Conservation (phyloP, 2,113 vertebrate genomes). For the Tachycineta bicolor region DNA sequence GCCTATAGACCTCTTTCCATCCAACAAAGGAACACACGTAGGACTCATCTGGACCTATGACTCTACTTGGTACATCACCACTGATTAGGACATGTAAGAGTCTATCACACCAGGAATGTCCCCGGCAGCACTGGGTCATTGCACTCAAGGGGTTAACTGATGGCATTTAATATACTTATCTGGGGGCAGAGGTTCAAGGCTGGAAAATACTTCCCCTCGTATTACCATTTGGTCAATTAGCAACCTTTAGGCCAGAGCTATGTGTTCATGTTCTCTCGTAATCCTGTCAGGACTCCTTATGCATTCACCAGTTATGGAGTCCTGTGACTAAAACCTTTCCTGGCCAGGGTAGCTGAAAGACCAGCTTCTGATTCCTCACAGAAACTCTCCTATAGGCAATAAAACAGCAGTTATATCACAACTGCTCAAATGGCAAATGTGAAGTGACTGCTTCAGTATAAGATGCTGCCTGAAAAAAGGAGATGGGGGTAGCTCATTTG, state of each 20-base stretch:
- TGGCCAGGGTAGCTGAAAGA: slow-evolving; percentile 50
- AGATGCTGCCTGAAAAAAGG: slow-evolving; percentile 62
- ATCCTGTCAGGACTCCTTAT: slow-evolving; percentile 75
- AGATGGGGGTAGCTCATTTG: slow-evolving; percentile 73
- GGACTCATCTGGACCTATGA: not conserved
- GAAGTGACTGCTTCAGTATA: slow-evolving; percentile 75
- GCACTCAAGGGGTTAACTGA: slow-evolving; percentile 66
- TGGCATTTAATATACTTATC: slow-evolving; percentile 70
- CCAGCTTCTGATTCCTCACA: slow-evolving; percentile 57
- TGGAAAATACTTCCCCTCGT: slow-evolving; percentile 58
- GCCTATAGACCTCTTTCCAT: not conserved
- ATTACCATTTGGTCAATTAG: slow-evolving; percentile 67
- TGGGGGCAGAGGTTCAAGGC: slow-evolving; percentile 43
- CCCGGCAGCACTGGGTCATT: slow-evolving; percentile 48
- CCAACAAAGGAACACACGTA: not conserved
- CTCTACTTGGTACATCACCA: not conserved
- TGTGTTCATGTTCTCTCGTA: slow-evolving; percentile 53
- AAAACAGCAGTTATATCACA: slow-evolving; percentile 68
- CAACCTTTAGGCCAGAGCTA: slow-evolving; percentile 72
- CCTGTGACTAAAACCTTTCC: slow-evolving; percentile 64
- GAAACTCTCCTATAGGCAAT: slow-evolving; percentile 72
- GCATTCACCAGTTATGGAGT: slow-evolving; percentile 50
- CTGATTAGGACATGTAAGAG: not conserved
- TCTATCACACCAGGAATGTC: not conserved
- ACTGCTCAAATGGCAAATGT: slow-evolving; percentile 73